Base-by-base conservation (phyloP, 2,797 vertebrate species). In the Trematomus bernacchii region DNA sequence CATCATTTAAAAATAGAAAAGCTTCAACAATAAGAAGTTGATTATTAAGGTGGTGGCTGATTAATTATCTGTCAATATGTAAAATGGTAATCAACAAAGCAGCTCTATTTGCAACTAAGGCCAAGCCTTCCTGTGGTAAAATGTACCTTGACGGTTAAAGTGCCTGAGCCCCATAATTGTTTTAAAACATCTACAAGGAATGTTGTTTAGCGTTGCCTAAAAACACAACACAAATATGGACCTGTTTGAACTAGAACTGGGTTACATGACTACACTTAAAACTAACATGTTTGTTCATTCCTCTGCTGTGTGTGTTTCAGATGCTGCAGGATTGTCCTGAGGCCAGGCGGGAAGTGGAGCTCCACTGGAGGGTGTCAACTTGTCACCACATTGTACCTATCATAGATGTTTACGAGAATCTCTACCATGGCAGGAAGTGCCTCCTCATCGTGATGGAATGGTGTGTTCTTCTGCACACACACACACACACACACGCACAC, bases 361-460 rank as follows among this genome's bases (percentile, higher is more conserved):
- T 98, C 71, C 97, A 98, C 88, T 97, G 96, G 96, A 89, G 96
- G 40, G 97, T 96, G 0, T 98, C 97, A 0, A 93, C 96, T 62
- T 98, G 97, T 9, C 68, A 94, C 0, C 96, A 97, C 88, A 96
- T 96, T 1, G 96, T 97, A 18, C 94, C 95, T 52, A 98, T 98
- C 61, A 92, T 96, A 74, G 96, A 98, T 0, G 96, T 98, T 78
- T 97, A 97, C 1, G 97, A 98, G 89, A 98, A 98, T 76, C 94
- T 98, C 23, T 96, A 97, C 58, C 96, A 96, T 62, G 93, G 93
- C 18, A 94, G 93, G 82, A 97, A 97, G 74, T 97, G 96, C 87
- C 94, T 97, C 67, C 96, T 97, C 71, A 96, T 98, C 3, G 94
- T 98, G 80, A 97, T 98, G 97, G 96, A 98, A 86, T 98, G 96